Conservation (phyloP, 2,797 vertebrate species). For the Crenichthys baileyi region DNA sequence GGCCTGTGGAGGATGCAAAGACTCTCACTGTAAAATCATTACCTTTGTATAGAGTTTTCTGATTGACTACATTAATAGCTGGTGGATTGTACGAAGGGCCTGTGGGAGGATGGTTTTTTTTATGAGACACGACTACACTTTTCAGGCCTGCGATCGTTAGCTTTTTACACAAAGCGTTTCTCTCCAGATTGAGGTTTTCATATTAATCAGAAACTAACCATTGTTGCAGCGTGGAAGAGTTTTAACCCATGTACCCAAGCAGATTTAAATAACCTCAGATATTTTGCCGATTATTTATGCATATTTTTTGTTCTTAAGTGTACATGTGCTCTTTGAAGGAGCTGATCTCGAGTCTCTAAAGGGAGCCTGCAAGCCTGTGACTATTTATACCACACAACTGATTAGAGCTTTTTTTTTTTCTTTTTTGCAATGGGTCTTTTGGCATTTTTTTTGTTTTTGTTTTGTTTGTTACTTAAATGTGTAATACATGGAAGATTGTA, state of each 20-base stretch:
- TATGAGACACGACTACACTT: slow-evolving; percentile 53
- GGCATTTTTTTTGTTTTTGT: slow-evolving; percentile 57
- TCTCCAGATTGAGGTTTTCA: slow-evolving; percentile 53
- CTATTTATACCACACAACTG: slow-evolving; percentile 55
- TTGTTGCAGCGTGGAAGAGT: slow-evolving; percentile 57
- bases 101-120: slow-evolving; percentile 37
- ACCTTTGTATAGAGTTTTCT: slow-evolving; percentile 76
- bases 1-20: slow-evolving; percentile 18
- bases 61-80: slow-evolving; percentile 52
- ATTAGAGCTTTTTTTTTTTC: slow-evolving; percentile 64
- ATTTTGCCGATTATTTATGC: slow-evolving; percentile 80
- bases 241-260: slow-evolving; percentile 48
- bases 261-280: slow-evolving; percentile 57
- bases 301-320: slow-evolving; percentile 77
- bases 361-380: slow-evolving; percentile 77
- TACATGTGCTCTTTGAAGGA: slow-evolving; percentile 66
- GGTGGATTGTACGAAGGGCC: slow-evolving; percentile 59
- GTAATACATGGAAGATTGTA: slow-evolving; percentile 71
- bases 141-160: slow-evolving; percentile 50
- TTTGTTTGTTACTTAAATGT: slow-evolving; percentile 67
- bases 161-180: slow-evolving; percentile 63
- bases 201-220: slow-evolving; percentile 71
- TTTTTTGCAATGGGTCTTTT: slow-evolving; percentile 71
- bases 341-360: slow-evolving; percentile 73
- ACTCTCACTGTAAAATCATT: slow-evolving; percentile 41